Base-by-base conservation (phyloP, 2,888 invertebrate genomes). In the Spodoptera exigua region DNA sequence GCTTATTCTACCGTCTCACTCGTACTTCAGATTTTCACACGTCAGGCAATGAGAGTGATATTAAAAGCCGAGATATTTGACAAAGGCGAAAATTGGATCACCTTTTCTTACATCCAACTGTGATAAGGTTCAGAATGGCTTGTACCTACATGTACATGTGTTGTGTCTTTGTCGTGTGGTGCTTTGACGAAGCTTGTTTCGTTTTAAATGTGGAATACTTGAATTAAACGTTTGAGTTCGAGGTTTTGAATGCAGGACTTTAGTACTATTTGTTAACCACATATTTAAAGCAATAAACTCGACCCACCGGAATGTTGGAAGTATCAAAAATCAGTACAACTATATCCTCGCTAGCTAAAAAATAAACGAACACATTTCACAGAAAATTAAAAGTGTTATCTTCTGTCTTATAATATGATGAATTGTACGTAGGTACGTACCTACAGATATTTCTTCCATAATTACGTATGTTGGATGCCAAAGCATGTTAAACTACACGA, bases 391-490 rank as follows among this genome's bases (percentile, higher is more conserved):
- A 45, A 37, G 35, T 27, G 51, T 46, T 43, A 35, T 52, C 53
- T 37, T 12, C 36, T 37, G n/a, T n/a, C n/a, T 27, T 56, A 35
- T 40, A 54, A 63, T 58, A 60, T 47, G 56, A 59, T 67, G 32
- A 55, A 46, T 62, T 18, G 18, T 37, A 46, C n/a, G n/a, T n/a
- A n/a, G n/a, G n/a, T n/a, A n/a, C n/a, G n/a, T n/a, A n/a, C n/a
- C n/a, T n/a, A n/a, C 5, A 39, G 56, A 67, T 58, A 43, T 43
- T 21, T 34, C 40, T 34, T 13, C 39, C 14, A 59, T 69, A 64
- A 76, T 68, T 68, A 55, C 62, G 14, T 35, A 73, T 44, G 53
- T 54, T 69, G 48, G 32, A 63, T 63, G 7, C 27, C 57, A 58
- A 49, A 40, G 48, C 37, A 48, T 16, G 57, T 47, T 58, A 60